Base-by-base conservation (phyloP, 2,113 vertebrate species). In the Bungarus multicinctus region DNA sequence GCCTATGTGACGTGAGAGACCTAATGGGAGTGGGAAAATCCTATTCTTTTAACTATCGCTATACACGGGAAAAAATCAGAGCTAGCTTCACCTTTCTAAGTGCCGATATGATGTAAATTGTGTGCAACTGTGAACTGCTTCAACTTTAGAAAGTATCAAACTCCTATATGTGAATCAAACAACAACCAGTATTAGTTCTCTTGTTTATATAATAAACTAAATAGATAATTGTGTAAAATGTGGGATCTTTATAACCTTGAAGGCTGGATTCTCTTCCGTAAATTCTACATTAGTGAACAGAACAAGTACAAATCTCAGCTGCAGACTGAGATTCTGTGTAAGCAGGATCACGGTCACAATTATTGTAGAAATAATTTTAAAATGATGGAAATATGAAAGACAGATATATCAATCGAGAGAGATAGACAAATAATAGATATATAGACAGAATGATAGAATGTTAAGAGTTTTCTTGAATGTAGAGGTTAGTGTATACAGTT, bases 401-500 rank as follows among this genome's bases (percentile, higher is more conserved):
- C 34, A 34, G 11, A 39, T 22, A 53, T 54, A 22, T 34, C 3
- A 7, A 18, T 88, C 34, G 30, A 54, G 50, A 53, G 14, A n/a
- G 16, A 11, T 3, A 88, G 27, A 54, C 3, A 50, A 5, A 47
- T 12, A 87, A 86, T 47, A 27, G 45, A 50, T 30, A 54, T n/a
- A 88, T 7, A 88, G 30, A 34, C 6, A 50, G 43, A 45, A 23
- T 47, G 20, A 25, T 11, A 25, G 12, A 18, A 74, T 27, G 60
- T 34, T 91, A 8, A 47, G 25, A 86, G 45, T 1, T n/a, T 47
- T 88, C 50, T 43, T 89, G 60, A 87, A 10, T 94, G 92, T 86
- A 85, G 88, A 90, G 4, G 52, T 89, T 64, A 92, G 39, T 87
- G 39, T 85, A 86, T 57, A 95, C 94, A 91, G 27, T 92, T 94